A percentile compares a stretch with the other conserved stretches of the same genome.
phyloP scores from a whole-genome alignment of 2,113 vertebrate genomes.

The Leptosomus discolor region DNA sequence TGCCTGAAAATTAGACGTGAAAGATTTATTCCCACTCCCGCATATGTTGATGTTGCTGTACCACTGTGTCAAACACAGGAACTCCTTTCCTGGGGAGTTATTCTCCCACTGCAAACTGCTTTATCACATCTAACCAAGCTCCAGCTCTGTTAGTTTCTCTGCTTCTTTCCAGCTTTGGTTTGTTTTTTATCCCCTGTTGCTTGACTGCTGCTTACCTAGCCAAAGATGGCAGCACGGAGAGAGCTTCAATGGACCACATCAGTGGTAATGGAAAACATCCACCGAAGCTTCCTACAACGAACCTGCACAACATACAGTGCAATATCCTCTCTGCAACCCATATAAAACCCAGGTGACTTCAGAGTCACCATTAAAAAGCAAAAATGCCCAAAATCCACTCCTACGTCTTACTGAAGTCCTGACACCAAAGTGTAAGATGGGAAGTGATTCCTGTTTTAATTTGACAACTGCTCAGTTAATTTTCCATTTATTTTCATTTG shows the following conservation, averaged over 20 bases:
- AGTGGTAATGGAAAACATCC: not conserved
- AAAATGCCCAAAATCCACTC: not conserved
- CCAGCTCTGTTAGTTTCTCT: not conserved
- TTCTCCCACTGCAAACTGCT: not conserved
- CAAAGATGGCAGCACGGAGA: not conserved
- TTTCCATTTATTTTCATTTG: not conserved
- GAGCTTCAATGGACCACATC: not conserved
- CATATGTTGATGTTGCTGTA: rapidly evolving
- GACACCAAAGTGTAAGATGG: not conserved
- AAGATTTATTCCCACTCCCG: not conserved
- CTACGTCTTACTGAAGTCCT: not conserved
- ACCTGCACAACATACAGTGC: not conserved
- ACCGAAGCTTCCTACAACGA: not conserved
- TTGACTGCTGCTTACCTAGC: not conserved
- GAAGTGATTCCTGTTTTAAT: not conserved
- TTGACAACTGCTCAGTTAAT: not conserved
- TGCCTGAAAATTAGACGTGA: not conserved
- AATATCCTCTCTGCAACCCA: not conserved
- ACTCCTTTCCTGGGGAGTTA: not conserved
- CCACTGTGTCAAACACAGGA: not conserved
- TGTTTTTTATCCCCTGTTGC: not conserved
- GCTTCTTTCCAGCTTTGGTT: not conserved
- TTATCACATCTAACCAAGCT: not conserved
- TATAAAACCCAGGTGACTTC: not conserved
- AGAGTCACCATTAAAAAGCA: not conserved